Evolutionary conservation across 2,113 vertebrate species (phyloP).

Genomic region (Aix galericulata): DNA sequence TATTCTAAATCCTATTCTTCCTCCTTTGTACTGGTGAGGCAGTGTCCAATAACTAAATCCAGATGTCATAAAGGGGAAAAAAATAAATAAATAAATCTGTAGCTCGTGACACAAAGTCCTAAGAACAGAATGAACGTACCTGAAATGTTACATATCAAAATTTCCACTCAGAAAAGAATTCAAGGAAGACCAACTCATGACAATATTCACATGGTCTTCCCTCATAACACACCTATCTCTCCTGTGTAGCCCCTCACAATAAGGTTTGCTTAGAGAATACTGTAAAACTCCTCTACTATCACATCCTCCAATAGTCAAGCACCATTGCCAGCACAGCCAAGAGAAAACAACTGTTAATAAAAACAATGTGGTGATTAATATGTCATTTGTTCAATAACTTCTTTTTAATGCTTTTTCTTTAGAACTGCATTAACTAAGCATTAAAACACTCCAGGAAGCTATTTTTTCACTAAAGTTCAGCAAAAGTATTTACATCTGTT

Average conservation of each 20-base stretch:
- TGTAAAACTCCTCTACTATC: neutral
- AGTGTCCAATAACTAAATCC: slow-evolving; percentile 2
- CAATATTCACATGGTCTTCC: neutral
- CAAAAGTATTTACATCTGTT: neutral
- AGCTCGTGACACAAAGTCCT: neutral
- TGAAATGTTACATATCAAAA: neutral
- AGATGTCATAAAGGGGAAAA: neutral
- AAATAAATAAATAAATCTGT: neutral
- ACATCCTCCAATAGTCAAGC: neutral
- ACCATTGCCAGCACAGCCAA: neutral
- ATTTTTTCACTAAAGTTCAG: neutral
- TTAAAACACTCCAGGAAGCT: neutral
- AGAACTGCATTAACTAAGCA: neutral
- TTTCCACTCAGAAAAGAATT: neutral
- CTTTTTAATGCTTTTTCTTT: neutral
- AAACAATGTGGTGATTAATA: neutral
- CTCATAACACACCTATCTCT: neutral
- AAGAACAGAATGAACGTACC: neutral
- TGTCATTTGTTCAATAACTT: neutral
- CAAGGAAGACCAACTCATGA: neutral
- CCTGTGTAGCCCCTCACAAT: neutral
- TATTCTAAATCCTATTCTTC: neutral
- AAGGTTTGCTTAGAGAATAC: neutral
- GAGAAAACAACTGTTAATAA: neutral
- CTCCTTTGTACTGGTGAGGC: neutral